Conservation (phyloP, 2,113 vertebrate species). For the Illadopsis cleaveri region DNA sequence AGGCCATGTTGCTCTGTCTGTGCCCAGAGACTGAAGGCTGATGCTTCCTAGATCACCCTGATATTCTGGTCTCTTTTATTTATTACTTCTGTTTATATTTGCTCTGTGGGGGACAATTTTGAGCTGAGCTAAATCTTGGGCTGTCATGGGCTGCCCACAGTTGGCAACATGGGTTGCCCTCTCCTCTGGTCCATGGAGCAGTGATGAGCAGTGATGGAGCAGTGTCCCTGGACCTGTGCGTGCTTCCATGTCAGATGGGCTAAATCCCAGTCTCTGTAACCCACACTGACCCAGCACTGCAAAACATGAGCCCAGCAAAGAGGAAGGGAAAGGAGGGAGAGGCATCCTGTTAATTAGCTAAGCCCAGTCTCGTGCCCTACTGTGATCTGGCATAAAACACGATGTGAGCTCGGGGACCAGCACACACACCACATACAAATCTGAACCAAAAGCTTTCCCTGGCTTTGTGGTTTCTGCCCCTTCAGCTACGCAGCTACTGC, state of each 20-base stretch:
- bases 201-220: not conserved
- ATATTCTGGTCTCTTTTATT: not conserved
- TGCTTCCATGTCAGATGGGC: accelerated
- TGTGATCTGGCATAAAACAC: not conserved
- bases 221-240: accelerated
- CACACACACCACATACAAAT: not conserved
- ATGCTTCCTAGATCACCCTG: not conserved
- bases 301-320: not conserved
- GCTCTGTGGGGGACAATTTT: not conserved
- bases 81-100: not conserved
- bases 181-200: not conserved
- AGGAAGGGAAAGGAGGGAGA: not conserved
- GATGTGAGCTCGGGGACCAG: accelerated
- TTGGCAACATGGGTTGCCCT: too few relatives aligned
- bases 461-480: not conserved
- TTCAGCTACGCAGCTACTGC: not conserved
- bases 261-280: not conserved
- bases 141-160: not conserved
- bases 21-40: not conserved
- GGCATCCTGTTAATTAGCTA: not conserved
- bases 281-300: not conserved
- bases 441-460: not conserved
- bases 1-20: accelerated
- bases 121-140: not conserved
- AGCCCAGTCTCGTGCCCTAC: not conserved